Evolutionary conservation across 2,797 vertebrate genomes (phyloP).

Genomic region (Anguilla pacifica): DNA sequence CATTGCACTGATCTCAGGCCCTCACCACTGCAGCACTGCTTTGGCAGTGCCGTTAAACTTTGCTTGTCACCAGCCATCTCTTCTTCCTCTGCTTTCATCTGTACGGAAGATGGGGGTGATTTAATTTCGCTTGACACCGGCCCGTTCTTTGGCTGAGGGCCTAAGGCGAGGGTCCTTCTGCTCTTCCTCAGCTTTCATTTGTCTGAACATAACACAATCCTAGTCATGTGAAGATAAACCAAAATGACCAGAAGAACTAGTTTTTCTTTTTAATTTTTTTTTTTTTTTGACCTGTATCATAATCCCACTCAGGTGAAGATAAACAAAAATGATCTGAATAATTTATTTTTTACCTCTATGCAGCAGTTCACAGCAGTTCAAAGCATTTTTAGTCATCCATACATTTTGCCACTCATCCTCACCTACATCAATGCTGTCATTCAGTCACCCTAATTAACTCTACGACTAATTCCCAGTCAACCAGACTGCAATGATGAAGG

Average conservation of each 20-base stretch:
- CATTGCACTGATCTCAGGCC: background rate
- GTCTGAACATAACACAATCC: background rate
- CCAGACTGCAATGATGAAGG: too few species aligned
- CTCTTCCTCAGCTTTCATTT: background rate
- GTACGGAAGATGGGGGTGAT: background rate
- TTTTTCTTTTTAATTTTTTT: too few species aligned
- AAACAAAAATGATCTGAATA: too few species aligned
- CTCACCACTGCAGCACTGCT: too few species aligned
- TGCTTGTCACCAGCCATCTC: background rate
- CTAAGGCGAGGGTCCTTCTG: slow-evolving; percentile 11
- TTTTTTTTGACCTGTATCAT: background rate
- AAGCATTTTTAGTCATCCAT: too few species aligned
- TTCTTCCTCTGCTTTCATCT: too few species aligned
- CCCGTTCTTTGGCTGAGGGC: slow-evolving; percentile 17
- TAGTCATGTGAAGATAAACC: background rate
- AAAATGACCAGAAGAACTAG: too few species aligned
- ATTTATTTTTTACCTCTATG: background rate
- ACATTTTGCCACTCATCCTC: background rate
- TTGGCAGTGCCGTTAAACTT: background rate
- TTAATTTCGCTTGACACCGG: slow-evolving; percentile 12
- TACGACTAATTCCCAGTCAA: too few species aligned
- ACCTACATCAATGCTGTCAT: background rate
- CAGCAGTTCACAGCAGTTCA: background rate
- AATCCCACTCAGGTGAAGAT: background rate
- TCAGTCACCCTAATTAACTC: background rate